phyloP scores from a whole-genome alignment of 2,113 vertebrate genomes.

The Lynx canadensis region DNA sequence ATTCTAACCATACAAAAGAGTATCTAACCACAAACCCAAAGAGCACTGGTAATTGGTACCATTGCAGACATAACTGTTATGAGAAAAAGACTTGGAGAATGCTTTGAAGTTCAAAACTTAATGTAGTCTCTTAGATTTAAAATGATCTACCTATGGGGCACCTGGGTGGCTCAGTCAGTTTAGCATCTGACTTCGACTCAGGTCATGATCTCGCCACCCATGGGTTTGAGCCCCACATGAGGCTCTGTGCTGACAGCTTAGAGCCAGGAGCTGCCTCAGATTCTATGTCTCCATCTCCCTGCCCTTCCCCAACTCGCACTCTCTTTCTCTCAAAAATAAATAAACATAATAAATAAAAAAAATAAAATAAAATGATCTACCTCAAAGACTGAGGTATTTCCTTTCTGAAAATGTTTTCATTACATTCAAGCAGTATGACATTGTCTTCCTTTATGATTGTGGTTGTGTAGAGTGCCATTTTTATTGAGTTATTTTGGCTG shows the following conservation, averaged over 20 bases:
- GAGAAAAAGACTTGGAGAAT: background rate
- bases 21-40: background rate
- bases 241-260: too few relatives aligned
- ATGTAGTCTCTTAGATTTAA: background rate
- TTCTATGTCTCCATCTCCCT: too few relatives aligned
- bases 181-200: too few relatives aligned
- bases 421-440: conserved; percentile 6
- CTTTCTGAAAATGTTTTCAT: background rate
- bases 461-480: background rate
- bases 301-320: too few relatives aligned
- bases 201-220: too few relatives aligned
- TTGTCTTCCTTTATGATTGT: background rate
- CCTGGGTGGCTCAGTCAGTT: too few relatives aligned
- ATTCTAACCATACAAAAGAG: background rate
- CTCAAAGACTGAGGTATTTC: background rate
- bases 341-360: too few relatives aligned
- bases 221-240: too few relatives aligned
- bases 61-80: background rate
- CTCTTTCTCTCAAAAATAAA: too few relatives aligned
- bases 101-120: background rate
- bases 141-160: background rate
- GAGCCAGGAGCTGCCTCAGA: too few relatives aligned
- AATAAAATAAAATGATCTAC: background rate
- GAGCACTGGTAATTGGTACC: background rate
- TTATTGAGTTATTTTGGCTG: background rate